Percentiles rank a stretch among this genome's conserved stretches.
Evolutionary conservation across 2,113 vertebrate species (phyloP).

Genomic region (Leucopsar rothschildi): DNA sequence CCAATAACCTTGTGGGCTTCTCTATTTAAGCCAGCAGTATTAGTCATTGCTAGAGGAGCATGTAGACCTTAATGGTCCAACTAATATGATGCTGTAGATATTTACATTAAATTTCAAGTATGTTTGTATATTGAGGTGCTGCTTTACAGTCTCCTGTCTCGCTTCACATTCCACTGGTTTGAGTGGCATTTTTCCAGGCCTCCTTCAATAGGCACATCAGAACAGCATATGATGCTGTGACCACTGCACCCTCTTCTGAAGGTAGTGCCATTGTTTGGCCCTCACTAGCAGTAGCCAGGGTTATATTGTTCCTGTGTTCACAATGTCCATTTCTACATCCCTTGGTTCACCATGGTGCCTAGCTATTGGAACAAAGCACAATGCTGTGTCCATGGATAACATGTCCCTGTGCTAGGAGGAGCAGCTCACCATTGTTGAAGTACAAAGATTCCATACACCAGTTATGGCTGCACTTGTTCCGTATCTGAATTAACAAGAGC

Average conservation of each 20-base stretch:
- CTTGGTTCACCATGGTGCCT: background rate
- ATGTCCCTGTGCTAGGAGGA: slow-evolving; percentile 33
- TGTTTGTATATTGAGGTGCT: background rate
- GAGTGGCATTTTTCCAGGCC: background rate
- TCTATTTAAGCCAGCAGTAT: background rate
- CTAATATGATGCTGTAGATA: background rate
- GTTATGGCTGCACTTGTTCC: slow-evolving; percentile 23
- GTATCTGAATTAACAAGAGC: slow-evolving; percentile 19
- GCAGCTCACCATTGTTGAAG: slow-evolving; percentile 51
- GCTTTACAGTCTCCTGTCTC: background rate
- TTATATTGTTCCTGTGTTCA: background rate
- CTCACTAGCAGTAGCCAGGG: background rate
- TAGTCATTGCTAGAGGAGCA: background rate
- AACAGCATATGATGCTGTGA: background rate
- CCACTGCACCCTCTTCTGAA: background rate
- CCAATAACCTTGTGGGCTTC: background rate
- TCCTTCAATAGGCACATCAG: background rate
- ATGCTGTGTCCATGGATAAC: background rate
- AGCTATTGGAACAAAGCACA: slow-evolving; percentile 26
- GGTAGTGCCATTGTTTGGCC: background rate
- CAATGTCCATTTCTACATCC: background rate
- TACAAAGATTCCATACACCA: slow-evolving; percentile 37
- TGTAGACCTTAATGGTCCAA: background rate
- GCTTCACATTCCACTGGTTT: background rate
- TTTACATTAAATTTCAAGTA: background rate